Conservation (phyloP, 2,888 invertebrate genomes). For the Candidula unifasciata region DNA sequence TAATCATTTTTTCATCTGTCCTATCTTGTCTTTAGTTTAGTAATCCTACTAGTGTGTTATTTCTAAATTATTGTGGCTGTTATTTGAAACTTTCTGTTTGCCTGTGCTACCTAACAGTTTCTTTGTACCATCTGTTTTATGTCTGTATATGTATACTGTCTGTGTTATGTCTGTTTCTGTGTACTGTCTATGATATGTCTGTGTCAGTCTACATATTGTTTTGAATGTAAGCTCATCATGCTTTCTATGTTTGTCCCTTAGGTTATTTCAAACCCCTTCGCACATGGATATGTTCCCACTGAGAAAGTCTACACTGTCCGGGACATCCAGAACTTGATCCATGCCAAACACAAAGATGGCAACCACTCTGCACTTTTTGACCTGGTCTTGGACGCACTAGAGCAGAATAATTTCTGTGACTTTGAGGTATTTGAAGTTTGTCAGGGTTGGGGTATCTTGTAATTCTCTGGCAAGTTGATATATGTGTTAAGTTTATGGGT, state of each 20-base stretch:
- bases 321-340: constrained; percentile 53
- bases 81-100: neutral
- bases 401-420: constrained; percentile 59
- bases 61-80: no score
- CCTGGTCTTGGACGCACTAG: constrained; percentile 54
- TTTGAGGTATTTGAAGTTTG: constrained; percentile 47
- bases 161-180: neutral
- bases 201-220: neutral
- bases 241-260: neutral
- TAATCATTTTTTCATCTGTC: neutral
- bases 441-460: no score
- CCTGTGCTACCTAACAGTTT: neutral
- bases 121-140: neutral
- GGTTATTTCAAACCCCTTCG: constrained; percentile 55
- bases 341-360: constrained; percentile 28
- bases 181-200: neutral
- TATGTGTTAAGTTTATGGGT: no score
- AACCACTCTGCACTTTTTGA: constrained; percentile 52
- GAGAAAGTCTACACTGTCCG: constrained; percentile 56
- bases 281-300: constrained; percentile 49
- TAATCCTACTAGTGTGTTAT: neutral
- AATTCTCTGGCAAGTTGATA: no score
- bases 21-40: neutral
- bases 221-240: no score
- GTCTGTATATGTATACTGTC: neutral